Percentiles rank a stretch among this genome's conserved stretches.
phyloP scores from a whole-genome alignment of 2,113 vertebrate genomes.

The Ia io region DNA sequence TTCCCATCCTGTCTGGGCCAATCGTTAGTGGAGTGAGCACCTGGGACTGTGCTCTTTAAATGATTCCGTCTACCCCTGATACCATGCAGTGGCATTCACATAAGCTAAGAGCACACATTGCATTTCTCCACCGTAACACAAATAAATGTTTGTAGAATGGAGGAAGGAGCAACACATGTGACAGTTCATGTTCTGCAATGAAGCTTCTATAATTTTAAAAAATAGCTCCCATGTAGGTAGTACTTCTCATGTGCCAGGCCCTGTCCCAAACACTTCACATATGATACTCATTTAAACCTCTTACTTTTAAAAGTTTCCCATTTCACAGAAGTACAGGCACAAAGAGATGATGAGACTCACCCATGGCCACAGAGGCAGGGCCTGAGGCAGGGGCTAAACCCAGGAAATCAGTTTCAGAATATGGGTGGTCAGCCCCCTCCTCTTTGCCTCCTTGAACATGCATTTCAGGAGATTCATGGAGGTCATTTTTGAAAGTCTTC shows the following conservation, averaged over 20 bases:
- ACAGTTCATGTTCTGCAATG: background rate
- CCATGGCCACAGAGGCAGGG: background rate
- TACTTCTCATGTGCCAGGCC: background rate
- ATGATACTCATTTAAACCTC: background rate
- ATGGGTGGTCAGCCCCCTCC: background rate
- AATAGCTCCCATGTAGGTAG: background rate
- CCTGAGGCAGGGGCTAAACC: background rate
- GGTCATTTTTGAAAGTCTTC: rapidly evolving
- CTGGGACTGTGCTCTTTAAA: background rate
- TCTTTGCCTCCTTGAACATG: background rate
- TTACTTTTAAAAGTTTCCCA: background rate
- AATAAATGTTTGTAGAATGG: background rate
- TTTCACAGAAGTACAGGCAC: background rate
- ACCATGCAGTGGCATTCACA: background rate
- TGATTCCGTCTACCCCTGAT: background rate
- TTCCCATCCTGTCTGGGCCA: background rate
- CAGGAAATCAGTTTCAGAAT: background rate
- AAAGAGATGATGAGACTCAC: background rate
- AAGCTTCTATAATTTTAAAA: background rate
- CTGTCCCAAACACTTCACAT: background rate
- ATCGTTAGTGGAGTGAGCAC: background rate
- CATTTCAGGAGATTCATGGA: background rate
- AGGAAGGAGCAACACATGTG: background rate
- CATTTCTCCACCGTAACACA: background rate
- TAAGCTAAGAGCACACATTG: background rate